Evolutionary conservation across 1,140 invertebrate species (phyloP).

Genomic region (Asobara japonica): DNA sequence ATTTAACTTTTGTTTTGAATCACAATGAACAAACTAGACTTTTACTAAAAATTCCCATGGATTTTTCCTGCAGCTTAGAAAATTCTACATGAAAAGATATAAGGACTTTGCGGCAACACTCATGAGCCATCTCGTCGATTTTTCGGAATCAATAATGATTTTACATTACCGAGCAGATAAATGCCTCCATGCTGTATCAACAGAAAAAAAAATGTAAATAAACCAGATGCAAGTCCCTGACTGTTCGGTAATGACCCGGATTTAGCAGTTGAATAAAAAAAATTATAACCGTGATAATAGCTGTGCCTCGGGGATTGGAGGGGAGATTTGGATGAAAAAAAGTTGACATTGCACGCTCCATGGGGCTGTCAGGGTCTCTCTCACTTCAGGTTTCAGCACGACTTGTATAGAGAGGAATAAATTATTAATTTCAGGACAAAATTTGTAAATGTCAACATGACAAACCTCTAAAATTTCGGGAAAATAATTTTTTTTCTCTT

Average conservation of each 20-base stretch:
- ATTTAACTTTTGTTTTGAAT: too few relatives aligned
- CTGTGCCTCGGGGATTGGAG: neutral
- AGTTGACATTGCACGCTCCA: constrained; percentile 46
- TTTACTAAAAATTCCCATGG: too few relatives aligned
- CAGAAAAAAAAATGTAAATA: constrained; percentile 8
- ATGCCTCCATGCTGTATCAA: neutral
- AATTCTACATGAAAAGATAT: too few relatives aligned
- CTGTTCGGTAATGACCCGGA: constrained; percentile 54
- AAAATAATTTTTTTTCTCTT: too few relatives aligned
- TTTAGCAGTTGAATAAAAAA: constrained; percentile 30
- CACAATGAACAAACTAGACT: too few relatives aligned
- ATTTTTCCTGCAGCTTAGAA: too few relatives aligned
- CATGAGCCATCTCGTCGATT: too few relatives aligned
- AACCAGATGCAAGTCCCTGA: constrained; percentile 42
- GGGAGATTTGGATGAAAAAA: constrained; percentile 11
- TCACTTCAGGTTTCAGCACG: neutral
- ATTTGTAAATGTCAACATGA: too few relatives aligned
- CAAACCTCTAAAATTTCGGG: too few relatives aligned
- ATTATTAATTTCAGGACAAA: neutral
- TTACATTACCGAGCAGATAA: neutral
- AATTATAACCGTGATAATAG: constrained; percentile 17
- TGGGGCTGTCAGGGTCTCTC: constrained; percentile 8
- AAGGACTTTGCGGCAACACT: too few relatives aligned
- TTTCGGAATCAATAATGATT: too few relatives aligned
- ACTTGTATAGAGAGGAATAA: neutral